A percentile compares a stretch with the other conserved stretches of the same genome.
phyloP scores from a whole-genome alignment of 2,888 invertebrate genomes.

The Cheilosia soror region DNA sequence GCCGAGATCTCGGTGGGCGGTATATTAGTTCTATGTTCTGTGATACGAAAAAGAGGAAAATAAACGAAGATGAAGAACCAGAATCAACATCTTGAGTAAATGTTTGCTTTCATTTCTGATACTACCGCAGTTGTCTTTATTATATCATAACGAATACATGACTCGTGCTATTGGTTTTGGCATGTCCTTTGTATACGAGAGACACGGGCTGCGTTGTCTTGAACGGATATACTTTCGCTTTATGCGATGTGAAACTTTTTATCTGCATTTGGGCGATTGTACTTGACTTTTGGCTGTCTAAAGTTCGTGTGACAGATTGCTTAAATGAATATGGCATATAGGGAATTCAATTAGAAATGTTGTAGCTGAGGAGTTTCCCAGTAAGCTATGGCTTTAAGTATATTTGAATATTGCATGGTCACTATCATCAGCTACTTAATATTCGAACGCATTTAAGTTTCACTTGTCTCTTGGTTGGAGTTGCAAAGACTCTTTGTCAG shows the following conservation, averaged over 20 bases:
- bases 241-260: constrained; percentile 12
- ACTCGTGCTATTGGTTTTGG: constrained; percentile 58
- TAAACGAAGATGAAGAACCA: constrained; percentile 58
- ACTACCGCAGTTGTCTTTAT: constrained; percentile 71
- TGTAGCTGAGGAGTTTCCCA: background rate
- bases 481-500: no score
- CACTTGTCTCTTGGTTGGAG: no score
- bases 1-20: background rate
- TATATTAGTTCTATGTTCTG: constrained; percentile 47
- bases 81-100: constrained; percentile 73
- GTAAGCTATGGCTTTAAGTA: no score
- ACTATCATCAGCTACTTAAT: no score
- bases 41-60: constrained; percentile 22
- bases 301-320: constrained; percentile 53
- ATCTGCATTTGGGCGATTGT: constrained; percentile 32
- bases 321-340: constrained; percentile 18
- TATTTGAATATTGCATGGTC: no score
- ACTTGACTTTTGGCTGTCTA: constrained; percentile 48
- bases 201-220: constrained; percentile 8
- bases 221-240: constrained; percentile 18
- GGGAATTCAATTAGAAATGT: constrained; percentile 41
- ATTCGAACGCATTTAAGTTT: no score
- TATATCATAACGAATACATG: constrained; percentile 71
- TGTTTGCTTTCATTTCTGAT: constrained; percentile 70
- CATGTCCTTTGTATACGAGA: constrained; percentile 42